These are phyloP conservation scores for Megastigmus dorsalis DNA, from an alignment of 2,888 invertebrate genomes.

Conservation along the genomic window DNA sequence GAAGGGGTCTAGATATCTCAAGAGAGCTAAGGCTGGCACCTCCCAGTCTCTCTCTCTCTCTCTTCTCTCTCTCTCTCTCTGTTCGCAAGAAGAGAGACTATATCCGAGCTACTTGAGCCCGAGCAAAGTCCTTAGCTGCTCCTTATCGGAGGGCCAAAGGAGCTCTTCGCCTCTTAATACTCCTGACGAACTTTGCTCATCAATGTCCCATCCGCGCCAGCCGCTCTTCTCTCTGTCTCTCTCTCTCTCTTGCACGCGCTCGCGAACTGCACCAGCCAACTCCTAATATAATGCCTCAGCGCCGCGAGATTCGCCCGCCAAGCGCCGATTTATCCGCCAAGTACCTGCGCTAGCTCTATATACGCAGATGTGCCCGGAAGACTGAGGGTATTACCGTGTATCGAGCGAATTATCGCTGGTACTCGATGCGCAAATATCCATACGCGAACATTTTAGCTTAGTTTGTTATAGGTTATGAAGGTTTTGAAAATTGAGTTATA, in stretches of 20 bases:
- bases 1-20: conserved; percentile 2
- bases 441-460: not conserved
- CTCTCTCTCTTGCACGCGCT: too few relatives aligned
- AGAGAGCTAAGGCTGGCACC: conserved; percentile 5
- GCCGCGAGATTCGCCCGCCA: conserved; percentile 15
- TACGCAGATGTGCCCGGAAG: not conserved
- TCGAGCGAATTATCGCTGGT: not conserved
- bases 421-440: not conserved
- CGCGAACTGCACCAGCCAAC: conserved; percentile 10
- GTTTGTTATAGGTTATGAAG: too few relatives aligned
- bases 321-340: conserved; percentile 8
- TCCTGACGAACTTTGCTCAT: conserved; percentile 70
- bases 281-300: conserved; percentile 43
- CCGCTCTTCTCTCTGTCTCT: too few relatives aligned
- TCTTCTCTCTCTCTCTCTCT: too few relatives aligned
- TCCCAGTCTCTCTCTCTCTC: too few relatives aligned
- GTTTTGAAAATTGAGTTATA: too few relatives aligned
- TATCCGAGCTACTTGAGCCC: conserved; percentile 37
- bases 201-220: conserved; percentile 67
- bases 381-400: not conserved
- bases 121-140: conserved; percentile 65
- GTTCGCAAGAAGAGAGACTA: too few relatives aligned
- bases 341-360: not conserved
- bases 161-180: conserved; percentile 58
- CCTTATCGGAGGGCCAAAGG: conserved; percentile 66